Base-by-base conservation (phyloP, 23 tunicate genomes). In the Oikopleura vanhoeffeni region DNA sequence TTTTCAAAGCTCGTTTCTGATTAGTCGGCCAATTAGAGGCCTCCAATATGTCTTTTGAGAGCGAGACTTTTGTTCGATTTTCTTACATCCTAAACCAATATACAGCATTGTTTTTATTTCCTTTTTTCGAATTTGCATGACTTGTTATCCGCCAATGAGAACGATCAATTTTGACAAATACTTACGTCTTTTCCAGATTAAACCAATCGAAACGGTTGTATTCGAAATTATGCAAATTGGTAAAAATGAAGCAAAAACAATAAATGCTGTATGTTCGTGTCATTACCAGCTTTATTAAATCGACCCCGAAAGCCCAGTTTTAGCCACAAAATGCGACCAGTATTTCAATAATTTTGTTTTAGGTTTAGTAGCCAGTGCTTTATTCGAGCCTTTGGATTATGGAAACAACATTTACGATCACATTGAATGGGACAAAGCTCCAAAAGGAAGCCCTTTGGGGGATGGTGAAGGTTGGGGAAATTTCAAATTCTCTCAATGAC, bases 371-470 rank as follows among this genome's bases (percentile, higher is more conserved):
- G 79, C 79, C 38, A 38, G 36, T 32, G 38, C 38, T 71, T 38
- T 71, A 13, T 71, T 71, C 79, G 79, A 71, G 79, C 79, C 79
- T 2, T 28, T 71, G 38, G 79, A 71, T 38, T 13, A 24, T 38
- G 38, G 34, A 33, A 71, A 71, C 79, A 71, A 71, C 34, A 71
- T 71, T 30, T 30, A 30, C 2, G 79, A 71, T 3, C 79, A 71
- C 35, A 30, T 71, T 71, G 79, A 71, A 32, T 71, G 79, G 79
- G 79, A 71, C 38, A 71, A 71, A 38, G 79, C 35, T 18, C 79
- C 35, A 28, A 33, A 3, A 2, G 79, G 38, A 2, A 18, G 36
- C 79, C 36, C 27, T 30, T 30, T 71, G 34, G 79, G 79, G 36
- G 79, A 71, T 32, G 79, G 79, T 2, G 79, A 71, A 13, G 79